Percentiles rank a stretch among this genome's conserved stretches.
Evolutionary conservation across 2,888 invertebrate species (phyloP).

Genomic region (Spodoptera exigua): DNA sequence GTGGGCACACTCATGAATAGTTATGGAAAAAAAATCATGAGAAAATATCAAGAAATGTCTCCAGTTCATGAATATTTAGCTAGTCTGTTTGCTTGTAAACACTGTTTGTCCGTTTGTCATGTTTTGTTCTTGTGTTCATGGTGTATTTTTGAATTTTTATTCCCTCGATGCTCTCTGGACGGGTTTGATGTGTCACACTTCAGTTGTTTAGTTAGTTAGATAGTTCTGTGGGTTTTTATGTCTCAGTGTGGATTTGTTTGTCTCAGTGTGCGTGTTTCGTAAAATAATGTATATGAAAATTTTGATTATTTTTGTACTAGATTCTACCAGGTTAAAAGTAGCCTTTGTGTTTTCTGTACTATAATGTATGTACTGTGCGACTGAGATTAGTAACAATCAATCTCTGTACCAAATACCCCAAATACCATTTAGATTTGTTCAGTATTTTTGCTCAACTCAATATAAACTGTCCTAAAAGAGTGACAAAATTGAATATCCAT

Average conservation of each 20-base stretch:
- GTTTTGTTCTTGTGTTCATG: slow-evolving; percentile 45
- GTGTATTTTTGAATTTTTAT: slow-evolving; percentile 40
- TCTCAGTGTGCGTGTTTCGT: no score
- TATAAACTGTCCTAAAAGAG: no score
- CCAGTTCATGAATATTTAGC: slow-evolving; percentile 57
- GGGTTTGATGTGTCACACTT: background rate
- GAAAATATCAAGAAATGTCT: slow-evolving; percentile 54
- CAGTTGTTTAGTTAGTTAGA: slow-evolving; percentile 20
- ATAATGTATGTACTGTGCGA: no score
- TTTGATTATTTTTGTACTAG: no score
- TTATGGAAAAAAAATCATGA: slow-evolving; percentile 57
- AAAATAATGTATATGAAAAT: no score
- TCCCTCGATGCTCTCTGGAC: background rate
- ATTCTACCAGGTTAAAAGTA: no score
- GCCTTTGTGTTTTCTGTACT: no score
- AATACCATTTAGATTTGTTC: no score
- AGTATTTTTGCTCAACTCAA: no score
- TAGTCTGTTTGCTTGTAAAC: slow-evolving; percentile 55
- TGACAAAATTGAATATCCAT: no score
- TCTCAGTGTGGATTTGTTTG: background rate
- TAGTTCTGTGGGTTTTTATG: slow-evolving; percentile 11
- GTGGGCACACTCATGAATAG: slow-evolving; percentile 53
- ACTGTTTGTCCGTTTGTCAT: slow-evolving; percentile 47
- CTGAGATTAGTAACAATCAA: no score
- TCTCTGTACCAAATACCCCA: no score